Percentiles rank a stretch among this genome's conserved stretches.
Conservation (phyloP, 2,113 vertebrate genomes). For the Cyanoderma ruficeps region DNA sequence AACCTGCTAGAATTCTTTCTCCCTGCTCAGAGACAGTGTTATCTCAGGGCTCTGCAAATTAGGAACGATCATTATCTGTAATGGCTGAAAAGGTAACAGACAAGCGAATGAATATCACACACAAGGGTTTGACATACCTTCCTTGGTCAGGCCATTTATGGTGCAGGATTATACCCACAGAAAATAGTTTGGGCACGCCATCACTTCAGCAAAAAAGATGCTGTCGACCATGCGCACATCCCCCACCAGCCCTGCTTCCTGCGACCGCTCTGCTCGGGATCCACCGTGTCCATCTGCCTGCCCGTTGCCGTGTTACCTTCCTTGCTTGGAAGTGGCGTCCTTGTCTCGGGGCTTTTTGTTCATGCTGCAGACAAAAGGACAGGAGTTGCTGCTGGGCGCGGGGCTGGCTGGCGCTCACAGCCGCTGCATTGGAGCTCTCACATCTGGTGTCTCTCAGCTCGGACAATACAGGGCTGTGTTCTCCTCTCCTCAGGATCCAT, state of each 20-base stretch:
- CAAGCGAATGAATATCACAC: conserved; percentile 56
- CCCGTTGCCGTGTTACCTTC: conserved; percentile 59
- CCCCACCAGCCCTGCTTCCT: conserved; percentile 68
- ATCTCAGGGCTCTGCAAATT: conserved; percentile 48
- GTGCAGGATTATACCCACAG: conserved; percentile 71
- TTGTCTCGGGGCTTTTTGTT: conserved; percentile 45
- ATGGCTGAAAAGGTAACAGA: conserved; percentile 59
- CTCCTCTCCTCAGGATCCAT: conserved; percentile 77
- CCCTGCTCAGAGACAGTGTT: neutral
- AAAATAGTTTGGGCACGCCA: conserved; percentile 80
- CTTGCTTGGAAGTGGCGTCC: conserved; percentile 44
- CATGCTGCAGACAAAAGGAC: conserved; percentile 64
- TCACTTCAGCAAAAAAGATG: conserved; percentile 76
- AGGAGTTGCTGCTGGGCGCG: neutral
- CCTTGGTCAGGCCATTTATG: conserved; percentile 74
- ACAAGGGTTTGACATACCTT: conserved; percentile 79
- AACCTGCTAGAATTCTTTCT: conserved; percentile 43
- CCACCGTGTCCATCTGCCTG: conserved; percentile 77
- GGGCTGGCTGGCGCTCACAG: conserved; percentile 31
- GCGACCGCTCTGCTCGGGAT: conserved; percentile 66
- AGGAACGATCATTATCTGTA: conserved; percentile 3
- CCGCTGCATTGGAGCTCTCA: conserved; percentile 64
- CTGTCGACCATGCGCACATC: conserved; percentile 76
- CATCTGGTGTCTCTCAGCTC: conserved; percentile 63
- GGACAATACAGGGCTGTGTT: conserved; percentile 77